Conservation (phyloP, 2,888 invertebrate species). For the Callinectes sapidus region DNA sequence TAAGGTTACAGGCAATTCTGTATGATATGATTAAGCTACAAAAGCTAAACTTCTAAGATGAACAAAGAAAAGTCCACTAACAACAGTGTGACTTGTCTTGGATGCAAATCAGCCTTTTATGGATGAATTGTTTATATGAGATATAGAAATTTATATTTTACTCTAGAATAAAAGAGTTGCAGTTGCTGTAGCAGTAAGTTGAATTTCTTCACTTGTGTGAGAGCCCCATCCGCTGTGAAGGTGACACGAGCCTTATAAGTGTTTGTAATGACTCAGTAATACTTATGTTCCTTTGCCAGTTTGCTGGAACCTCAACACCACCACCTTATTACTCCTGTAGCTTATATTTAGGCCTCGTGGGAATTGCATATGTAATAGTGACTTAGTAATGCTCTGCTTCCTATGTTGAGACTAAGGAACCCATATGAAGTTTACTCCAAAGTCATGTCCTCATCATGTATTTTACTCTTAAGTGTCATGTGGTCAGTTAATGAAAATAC, state of each 20-base stretch:
- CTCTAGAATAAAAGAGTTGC: background rate
- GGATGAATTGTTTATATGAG: background rate
- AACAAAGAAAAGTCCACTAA: background rate
- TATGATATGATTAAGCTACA: background rate
- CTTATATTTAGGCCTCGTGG: constrained; percentile 18
- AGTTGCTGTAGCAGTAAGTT: background rate
- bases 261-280: background rate
- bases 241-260: background rate
- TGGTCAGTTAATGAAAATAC: constrained; percentile 12
- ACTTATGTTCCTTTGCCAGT: background rate
- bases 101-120: constrained; percentile 9
- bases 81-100: constrained; percentile 10
- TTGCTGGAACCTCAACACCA: constrained; percentile 1
- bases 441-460: constrained; percentile 33
- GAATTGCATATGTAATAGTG: background rate
- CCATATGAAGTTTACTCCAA: background rate
- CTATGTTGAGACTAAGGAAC: constrained; percentile 36
- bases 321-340: background rate
- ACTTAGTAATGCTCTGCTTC: constrained; percentile 40
- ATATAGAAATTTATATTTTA: constrained; percentile 7
- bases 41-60: background rate
- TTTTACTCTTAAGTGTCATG: constrained; percentile 37
- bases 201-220: background rate
- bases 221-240: background rate
- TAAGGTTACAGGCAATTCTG: background rate